A percentile compares a stretch with the other conserved stretches of the same genome.
phyloP scores from a whole-genome alignment of 2,888 invertebrate species.

The Drosophila affinis region DNA sequence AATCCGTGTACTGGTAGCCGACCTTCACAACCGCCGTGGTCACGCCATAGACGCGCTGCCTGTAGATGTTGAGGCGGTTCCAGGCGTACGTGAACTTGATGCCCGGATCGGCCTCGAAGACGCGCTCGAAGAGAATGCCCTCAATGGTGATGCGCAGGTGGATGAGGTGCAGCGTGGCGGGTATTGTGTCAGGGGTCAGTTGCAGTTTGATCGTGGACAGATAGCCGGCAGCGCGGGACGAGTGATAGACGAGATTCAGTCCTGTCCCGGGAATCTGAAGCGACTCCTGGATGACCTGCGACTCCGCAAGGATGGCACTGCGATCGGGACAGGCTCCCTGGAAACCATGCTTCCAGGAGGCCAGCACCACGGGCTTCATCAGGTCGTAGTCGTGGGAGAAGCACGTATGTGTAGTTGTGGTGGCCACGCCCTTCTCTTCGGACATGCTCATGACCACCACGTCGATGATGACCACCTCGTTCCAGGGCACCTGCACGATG shows the following conservation, averaged over 20 bases:
- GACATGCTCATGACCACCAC: conserved; percentile 92
- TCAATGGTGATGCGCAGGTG: conserved; percentile 96
- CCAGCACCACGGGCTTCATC: conserved; percentile 96
- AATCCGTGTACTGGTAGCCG: conserved; percentile 97
- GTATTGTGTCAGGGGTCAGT: conserved; percentile 93
- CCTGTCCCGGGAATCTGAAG: conserved; percentile 97
- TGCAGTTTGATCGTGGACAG: conserved; percentile 96
- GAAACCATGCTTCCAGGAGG: conserved; percentile 97
- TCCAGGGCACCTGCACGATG: conserved; percentile 97
- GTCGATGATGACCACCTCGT: conserved; percentile 98
- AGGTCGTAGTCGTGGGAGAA: conserved; percentile 94
- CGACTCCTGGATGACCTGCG: conserved; percentile 97
- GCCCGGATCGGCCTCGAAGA: conserved; percentile 97
- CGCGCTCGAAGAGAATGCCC: conserved; percentile 95
- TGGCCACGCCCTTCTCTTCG: conserved; percentile 89
- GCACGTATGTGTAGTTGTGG: conserved; percentile 90
- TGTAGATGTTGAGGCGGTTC: conserved; percentile 97
- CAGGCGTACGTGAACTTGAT: conserved; percentile 99
- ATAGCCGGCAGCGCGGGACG: conserved; percentile 96
- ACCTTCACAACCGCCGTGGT: conserved; percentile 97
- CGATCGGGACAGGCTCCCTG: conserved; percentile 97
- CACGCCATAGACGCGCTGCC: conserved; percentile 97
- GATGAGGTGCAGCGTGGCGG: conserved; percentile 92
- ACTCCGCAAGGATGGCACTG: conserved; percentile 94
- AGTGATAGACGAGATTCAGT: conserved; percentile 97